phyloP scores from a whole-genome alignment of 1,140 invertebrate species.

The Drosophila pseudoananassae region DNA sequence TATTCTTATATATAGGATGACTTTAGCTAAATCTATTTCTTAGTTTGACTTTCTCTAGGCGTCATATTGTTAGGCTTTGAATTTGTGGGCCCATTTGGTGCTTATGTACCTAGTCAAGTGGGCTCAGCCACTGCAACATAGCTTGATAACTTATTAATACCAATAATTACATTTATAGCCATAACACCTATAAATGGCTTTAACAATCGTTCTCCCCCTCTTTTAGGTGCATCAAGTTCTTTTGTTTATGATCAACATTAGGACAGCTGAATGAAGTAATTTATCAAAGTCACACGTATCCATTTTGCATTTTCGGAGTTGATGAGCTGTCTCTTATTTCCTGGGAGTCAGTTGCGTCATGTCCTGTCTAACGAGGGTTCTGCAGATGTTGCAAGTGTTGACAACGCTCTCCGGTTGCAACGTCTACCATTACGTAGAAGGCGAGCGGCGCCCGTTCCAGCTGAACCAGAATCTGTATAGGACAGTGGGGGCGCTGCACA shows the following conservation, averaged over 20 bases:
- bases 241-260: conserved; percentile 45
- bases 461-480: conserved; percentile 1
- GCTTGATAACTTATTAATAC: not conserved
- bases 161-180: not conserved
- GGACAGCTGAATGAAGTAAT: conserved; percentile 42
- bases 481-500: conserved; percentile 34
- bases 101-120: no score
- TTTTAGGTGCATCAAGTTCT: conserved; percentile 27
- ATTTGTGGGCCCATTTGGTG: no score
- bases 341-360: conserved; percentile 49
- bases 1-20: no score
- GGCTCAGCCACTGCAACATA: no score
- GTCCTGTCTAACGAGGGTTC: conserved; percentile 47
- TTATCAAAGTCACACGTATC: conserved; percentile 39
- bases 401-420: conserved; percentile 53
- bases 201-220: no score
- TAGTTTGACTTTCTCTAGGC: no score
- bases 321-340: conserved; percentile 5
- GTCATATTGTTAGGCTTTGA: no score
- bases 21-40: no score
- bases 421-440: conserved; percentile 31
- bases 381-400: conserved; percentile 45
- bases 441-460: conserved; percentile 15
- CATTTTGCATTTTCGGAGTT: conserved; percentile 35
- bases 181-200: not conserved